Base-by-base conservation (phyloP, 2,888 invertebrate genomes). In the Serripes groenlandicus region DNA sequence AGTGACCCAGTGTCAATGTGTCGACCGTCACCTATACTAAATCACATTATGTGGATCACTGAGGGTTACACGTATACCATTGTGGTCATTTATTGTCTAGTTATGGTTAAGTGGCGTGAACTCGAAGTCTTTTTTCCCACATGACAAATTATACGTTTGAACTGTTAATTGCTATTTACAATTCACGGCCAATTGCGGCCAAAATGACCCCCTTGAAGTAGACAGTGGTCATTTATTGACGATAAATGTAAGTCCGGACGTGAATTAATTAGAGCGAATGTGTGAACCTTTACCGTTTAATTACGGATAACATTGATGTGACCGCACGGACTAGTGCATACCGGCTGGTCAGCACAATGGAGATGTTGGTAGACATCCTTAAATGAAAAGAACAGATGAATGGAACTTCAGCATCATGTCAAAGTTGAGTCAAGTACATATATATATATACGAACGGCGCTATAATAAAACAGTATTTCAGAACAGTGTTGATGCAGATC, bases 261-360 rank as follows among this genome's bases (percentile, higher is more conserved):
- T 42, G 42, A 66, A 3, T 66, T 66, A 66, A 66, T 66, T 66
- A 42, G 37, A 26, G 42, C 26, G 42, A 66, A 66, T 35, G 35
- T 26, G 66, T 66, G 23, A 66, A 66, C 23, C 42, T 23, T 3
- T 3, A 7, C 26, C 28, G 23, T 66, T 15, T 66, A 66, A 66
- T 66, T 66, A 66, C 21, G 66, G 66, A 18, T 42, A 35, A 35
- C 15, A 66, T 35, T 23, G 42, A 66, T 32, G 30, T 26, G 66
- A 66, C 66, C 66, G 42, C 9, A 26, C 9, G 26, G 60, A 9
- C 28, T 30, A 60, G 18, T 60, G 28, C 4, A 28, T 28, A 60
- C 28, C 60, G 18, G 21, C 21, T 49, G 21, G 49, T 49, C 49
- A 49, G 49, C 49, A 49, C 15, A 49, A 5, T 49, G n/a, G n/a